Conservation (phyloP, 2,888 invertebrate genomes). For the Drosophila formosana region DNA sequence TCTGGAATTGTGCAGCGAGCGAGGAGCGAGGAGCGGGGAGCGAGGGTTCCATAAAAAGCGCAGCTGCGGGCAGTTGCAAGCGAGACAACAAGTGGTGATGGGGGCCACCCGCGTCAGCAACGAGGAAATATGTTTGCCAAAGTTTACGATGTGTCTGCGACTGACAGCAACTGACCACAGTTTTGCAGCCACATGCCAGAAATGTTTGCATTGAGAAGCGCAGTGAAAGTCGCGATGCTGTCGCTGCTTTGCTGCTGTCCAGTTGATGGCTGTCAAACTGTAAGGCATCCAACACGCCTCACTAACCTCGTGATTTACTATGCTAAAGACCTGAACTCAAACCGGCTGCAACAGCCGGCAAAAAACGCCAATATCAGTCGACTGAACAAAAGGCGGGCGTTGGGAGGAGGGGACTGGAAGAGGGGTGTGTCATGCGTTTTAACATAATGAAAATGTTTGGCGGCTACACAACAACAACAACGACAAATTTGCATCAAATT, state of each 20-base stretch:
- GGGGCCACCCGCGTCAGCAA: conserved; percentile 54
- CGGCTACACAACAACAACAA: conserved; percentile 13
- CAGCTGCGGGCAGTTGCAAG: conserved; percentile 58
- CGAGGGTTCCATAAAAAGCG: conserved; percentile 39
- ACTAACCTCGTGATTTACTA: conserved; percentile 36
- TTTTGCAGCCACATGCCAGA: conserved; percentile 25
- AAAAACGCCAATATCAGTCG: conserved; percentile 31
- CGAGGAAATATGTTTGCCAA: conserved; percentile 55
- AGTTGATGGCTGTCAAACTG: conserved; percentile 52
- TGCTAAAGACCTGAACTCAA: conserved; percentile 29
- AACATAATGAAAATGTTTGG: conserved; percentile 74
- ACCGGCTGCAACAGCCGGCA: conserved; percentile 56
- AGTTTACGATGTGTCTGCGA: conserved; percentile 55
- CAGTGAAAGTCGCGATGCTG: conserved; percentile 64
- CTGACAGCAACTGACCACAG: conserved; percentile 25
- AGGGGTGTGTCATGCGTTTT: conserved; percentile 67
- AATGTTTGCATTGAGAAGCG: conserved; percentile 27
- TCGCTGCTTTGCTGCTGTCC: background rate
- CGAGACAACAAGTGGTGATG: conserved; percentile 39
- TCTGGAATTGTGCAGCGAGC: background rate
- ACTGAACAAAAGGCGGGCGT: conserved; percentile 12
- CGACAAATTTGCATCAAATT: conserved; percentile 64
- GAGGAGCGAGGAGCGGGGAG: background rate
- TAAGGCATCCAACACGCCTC: conserved; percentile 40
- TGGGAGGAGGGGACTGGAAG: background rate